Evolutionary conservation across 1,140 invertebrate species (phyloP).

Genomic region (Heliconius congener): DNA sequence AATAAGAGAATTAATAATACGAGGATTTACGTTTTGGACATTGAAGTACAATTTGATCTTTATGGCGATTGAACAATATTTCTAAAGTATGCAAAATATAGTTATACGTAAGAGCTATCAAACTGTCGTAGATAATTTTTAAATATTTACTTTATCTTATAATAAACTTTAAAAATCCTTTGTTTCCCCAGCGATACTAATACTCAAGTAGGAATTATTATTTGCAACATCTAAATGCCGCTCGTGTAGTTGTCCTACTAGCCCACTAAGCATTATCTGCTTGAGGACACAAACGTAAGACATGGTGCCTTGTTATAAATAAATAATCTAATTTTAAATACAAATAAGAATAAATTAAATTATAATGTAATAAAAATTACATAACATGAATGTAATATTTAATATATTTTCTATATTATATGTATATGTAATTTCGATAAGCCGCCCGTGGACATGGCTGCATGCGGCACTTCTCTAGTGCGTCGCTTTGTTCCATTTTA

Average conservation of each 20-base stretch:
- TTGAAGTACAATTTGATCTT: conserved; percentile 29
- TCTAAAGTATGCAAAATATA: not conserved
- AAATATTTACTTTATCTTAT: no score
- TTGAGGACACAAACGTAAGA: conserved; percentile 28
- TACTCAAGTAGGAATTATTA: not conserved
- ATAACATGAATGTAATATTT: not conserved
- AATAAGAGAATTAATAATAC: conserved; percentile 21
- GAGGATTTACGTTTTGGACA: conserved; percentile 40
- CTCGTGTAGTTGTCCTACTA: conserved; percentile 54
- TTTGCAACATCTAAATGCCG: conserved; percentile 67
- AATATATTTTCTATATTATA: not conserved
- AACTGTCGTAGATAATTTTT: no score
- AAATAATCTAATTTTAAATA: not conserved
- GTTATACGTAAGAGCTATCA: no score
- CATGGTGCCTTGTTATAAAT: not conserved
- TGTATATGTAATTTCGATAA: conserved; percentile 22
- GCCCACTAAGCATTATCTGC: conserved; percentile 52
- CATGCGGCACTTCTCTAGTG: conserved; percentile 70
- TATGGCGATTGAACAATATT: not conserved
- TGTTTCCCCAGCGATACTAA: not conserved
- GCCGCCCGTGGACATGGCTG: conserved; percentile 32
- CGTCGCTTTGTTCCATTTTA: conserved; percentile 76
- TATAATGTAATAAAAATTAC: not conserved
- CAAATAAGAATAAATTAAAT: not conserved
- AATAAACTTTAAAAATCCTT: not conserved